phyloP scores from a whole-genome alignment of 1,140 invertebrate species.

The Colletes latitarsis region DNA sequence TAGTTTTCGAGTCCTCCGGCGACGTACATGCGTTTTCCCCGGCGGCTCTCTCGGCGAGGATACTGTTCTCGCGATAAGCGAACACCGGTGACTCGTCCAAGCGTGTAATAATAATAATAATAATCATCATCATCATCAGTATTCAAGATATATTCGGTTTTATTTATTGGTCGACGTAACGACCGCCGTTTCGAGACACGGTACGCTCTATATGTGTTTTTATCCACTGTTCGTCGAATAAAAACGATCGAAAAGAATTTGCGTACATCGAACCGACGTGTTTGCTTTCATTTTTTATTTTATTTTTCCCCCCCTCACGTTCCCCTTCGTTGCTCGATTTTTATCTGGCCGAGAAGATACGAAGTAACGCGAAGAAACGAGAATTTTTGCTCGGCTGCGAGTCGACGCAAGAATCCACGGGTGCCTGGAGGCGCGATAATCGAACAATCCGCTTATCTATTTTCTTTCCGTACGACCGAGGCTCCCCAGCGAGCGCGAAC shows the following conservation, averaged over 20 bases:
- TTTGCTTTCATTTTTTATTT: not conserved
- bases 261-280: not conserved
- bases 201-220: not conserved
- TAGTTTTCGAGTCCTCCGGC: constrained; percentile 4
- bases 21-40: constrained; percentile 11
- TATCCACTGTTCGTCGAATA: not conserved
- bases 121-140: constrained; percentile 47
- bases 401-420: no score
- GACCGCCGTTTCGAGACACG: constrained; percentile 1
- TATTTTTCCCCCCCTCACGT: not conserved
- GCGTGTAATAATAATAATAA: constrained; percentile 29
- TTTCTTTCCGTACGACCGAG: not conserved
- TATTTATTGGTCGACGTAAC: constrained; percentile 52
- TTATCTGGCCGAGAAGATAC: no score
- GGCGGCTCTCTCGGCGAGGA: constrained; percentile 27
- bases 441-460: constrained; percentile 22
- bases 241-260: constrained; percentile 12
- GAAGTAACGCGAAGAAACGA: no score
- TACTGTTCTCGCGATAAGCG: not conserved
- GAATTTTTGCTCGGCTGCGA: no score
- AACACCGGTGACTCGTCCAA: constrained; percentile 39
- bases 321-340: no score
- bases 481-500: not conserved
- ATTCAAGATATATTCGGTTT: constrained; percentile 50
- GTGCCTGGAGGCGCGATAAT: constrained; percentile 2